Evolutionary conservation across 1,140 invertebrate species (phyloP), one percentile per base, ranked within the genome.

Genomic region (Heliconius congener): DNA sequence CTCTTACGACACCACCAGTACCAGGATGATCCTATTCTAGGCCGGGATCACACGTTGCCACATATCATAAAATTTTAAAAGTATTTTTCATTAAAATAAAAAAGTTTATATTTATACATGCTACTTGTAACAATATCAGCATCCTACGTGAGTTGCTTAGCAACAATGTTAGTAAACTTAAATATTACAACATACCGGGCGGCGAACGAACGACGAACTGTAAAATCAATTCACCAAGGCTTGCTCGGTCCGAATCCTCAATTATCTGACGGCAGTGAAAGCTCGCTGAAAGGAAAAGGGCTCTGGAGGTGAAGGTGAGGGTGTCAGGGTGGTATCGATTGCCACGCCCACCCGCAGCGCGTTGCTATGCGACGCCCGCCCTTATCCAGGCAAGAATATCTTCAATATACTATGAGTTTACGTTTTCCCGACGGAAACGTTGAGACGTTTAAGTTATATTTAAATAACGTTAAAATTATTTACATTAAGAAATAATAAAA

Each of bases 321-420:
- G 89, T 90, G 89, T 88, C 84, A 88, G 88, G 88, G 89, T 90
- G 85, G 84, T 92, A 93, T 93, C 87, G 92, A 93, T 93, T 93
- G 91, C 90, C 91, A 87, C 90, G 90, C 91, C 91, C 88, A 89
- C 90, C 89, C 89, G 85, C 86, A 74, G 89, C 81, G 89, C 87
- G 91, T 93, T 84, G 90, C 91, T 82, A 86, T 78, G 91, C 89
- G 90, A 93, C 91, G 72, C 78, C 82, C 83, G 81, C 85, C 83
- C 87, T 76, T 50, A 50, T 18, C 66, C 76, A 71, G 72, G 76
- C 71, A 84, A 79, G 83, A 82, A 85, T 81, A 73, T 89, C 87
- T 89, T 86, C 75, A 76, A 72, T 72, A 42, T 42, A 72, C 71
- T n/a, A 11, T 46, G 27, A 23, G 72, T 73, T 73, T 27, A 3